Evolutionary conservation across 2,888 invertebrate genomes (phyloP).

Genomic region (Clistopyga incitator): DNA sequence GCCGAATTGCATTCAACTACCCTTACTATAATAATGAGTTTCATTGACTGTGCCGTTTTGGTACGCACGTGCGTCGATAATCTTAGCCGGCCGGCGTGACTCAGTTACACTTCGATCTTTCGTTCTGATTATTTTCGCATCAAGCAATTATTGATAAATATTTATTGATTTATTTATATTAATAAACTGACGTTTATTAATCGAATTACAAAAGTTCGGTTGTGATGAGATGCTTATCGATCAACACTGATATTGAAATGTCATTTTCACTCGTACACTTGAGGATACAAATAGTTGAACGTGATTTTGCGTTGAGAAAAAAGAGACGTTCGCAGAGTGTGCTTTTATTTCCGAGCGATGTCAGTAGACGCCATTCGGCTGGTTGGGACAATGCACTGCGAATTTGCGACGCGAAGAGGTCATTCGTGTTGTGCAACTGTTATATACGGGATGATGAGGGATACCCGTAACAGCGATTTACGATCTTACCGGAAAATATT

Average conservation of each 20-base stretch:
- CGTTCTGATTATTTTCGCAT: not conserved
- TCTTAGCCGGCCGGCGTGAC: conserved; percentile 19
- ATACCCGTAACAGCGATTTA: conserved; percentile 50
- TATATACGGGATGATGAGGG: conserved; percentile 19
- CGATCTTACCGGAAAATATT: conserved; percentile 52
- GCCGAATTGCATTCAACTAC: not conserved
- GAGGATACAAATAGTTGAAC: not conserved
- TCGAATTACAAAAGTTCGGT: not conserved
- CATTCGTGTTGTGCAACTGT: conserved; percentile 60
- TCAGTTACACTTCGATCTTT: not conserved
- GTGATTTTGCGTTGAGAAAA: not conserved
- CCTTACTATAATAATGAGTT: not conserved
- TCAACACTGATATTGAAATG: not conserved
- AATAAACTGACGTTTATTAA: too few species aligned
- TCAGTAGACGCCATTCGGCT: not conserved
- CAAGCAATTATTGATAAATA: too few species aligned
- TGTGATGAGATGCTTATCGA: not conserved
- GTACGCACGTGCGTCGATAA: conserved; percentile 23
- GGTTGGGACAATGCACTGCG: conserved; percentile 17
- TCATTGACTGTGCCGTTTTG: not conserved
- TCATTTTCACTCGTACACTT: not conserved
- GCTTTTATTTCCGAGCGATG: not conserved
- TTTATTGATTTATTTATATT: too few species aligned
- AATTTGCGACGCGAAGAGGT: conserved; percentile 14
- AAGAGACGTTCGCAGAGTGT: not conserved